phyloP scores from a whole-genome alignment of 2,797 vertebrate genomes.

The Pterois miles region DNA sequence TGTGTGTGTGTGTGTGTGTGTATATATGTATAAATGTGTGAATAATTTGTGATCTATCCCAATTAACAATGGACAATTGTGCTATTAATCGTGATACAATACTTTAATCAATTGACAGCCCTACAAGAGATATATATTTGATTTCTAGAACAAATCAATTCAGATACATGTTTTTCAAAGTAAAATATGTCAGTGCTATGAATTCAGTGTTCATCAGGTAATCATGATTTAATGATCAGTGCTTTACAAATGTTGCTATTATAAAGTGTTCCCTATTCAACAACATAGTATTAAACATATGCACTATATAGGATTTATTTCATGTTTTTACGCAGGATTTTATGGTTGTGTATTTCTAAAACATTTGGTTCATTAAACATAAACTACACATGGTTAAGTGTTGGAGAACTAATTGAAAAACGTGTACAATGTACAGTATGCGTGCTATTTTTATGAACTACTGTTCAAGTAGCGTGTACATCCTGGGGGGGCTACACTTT shows the following conservation, averaged over 20 bases:
- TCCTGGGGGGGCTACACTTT: background rate
- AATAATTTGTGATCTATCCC: too few relatives aligned
- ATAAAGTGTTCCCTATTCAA: too few relatives aligned
- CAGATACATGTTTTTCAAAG: too few relatives aligned
- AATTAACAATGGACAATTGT: too few relatives aligned
- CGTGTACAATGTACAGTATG: background rate
- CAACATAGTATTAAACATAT: background rate
- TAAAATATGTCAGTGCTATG: too few relatives aligned
- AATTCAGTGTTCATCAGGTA: too few relatives aligned
- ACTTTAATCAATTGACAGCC: too few relatives aligned
- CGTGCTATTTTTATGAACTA: conserved; percentile 26
- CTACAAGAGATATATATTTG: too few relatives aligned
- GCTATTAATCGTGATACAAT: too few relatives aligned
- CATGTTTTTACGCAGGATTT: conserved; percentile 1
- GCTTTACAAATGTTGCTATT: background rate
- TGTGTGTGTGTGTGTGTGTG: too few relatives aligned
- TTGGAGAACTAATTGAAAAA: background rate
- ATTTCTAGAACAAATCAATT: too few relatives aligned
- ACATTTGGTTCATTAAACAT: conserved; percentile 4
- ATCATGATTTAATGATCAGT: background rate
- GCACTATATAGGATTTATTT: background rate
- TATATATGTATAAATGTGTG: too few relatives aligned
- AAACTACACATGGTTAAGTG: background rate
- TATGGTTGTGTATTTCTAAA: background rate
- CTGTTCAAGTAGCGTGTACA: background rate